Percentiles rank a stretch among this genome's conserved stretches.
These are phyloP conservation scores for Syndactyla subalaris DNA, from an alignment of 2,797 vertebrate species.

Conservation along the genomic window DNA sequence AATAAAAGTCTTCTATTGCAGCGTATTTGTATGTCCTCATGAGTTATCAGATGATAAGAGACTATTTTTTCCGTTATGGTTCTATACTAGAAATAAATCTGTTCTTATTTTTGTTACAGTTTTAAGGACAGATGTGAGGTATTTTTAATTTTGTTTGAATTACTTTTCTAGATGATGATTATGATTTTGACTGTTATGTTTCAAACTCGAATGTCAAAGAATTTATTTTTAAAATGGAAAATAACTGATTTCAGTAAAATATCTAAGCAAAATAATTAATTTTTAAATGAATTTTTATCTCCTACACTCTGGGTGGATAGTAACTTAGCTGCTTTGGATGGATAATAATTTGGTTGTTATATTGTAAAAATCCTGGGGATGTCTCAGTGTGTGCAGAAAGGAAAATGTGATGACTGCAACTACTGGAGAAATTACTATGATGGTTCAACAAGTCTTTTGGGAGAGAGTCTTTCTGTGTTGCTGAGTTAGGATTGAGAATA, in stretches of 20 bases:
- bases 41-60: background rate
- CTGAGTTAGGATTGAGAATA: background rate
- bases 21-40: background rate
- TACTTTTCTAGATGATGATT: background rate
- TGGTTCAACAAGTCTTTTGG: background rate
- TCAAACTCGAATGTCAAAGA: background rate
- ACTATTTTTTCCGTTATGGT: background rate
- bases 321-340: background rate
- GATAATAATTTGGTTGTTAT: background rate
- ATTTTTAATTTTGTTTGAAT: background rate
- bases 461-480: background rate
- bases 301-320: background rate
- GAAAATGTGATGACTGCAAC: background rate
- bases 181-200: background rate
- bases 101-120: background rate
- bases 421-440: background rate
- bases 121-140: background rate
- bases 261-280: background rate
- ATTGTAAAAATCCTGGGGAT: background rate
- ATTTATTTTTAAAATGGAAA: background rate
- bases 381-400: background rate
- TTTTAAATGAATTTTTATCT: background rate
- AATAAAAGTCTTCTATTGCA: background rate
- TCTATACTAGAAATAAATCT: background rate
- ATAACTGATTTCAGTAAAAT: background rate